Percentiles rank a stretch among this genome's conserved stretches.
These are phyloP conservation scores for Smutsia temminckii DNA, from an alignment of 2,797 vertebrate genomes.

Conservation along the genomic window DNA sequence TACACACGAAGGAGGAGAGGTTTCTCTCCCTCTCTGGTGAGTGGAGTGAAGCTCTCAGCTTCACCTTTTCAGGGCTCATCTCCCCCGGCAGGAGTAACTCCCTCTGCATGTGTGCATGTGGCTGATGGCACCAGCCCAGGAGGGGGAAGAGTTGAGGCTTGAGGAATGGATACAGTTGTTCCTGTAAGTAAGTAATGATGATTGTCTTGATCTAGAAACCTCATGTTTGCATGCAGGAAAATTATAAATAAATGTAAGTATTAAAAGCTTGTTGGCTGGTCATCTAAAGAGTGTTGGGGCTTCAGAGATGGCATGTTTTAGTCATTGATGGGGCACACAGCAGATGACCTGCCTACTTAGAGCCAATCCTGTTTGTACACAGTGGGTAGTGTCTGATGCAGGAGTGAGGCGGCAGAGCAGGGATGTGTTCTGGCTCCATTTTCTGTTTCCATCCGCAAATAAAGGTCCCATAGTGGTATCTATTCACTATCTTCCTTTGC, in stretches of 20 bases:
- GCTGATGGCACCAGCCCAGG: not conserved
- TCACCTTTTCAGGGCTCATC: not conserved
- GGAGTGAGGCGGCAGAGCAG: accelerated
- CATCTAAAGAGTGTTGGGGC: not conserved
- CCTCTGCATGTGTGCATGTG: accelerated
- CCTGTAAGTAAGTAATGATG: not conserved
- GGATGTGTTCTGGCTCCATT: not conserved
- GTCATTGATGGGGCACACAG: not conserved
- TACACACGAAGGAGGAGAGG: not conserved
- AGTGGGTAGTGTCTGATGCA: accelerated
- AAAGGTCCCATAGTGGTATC: not conserved
- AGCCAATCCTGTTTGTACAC: not conserved
- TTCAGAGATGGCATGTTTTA: not conserved
- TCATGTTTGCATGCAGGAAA: not conserved
- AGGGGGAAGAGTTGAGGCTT: not conserved
- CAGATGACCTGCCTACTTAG: not conserved
- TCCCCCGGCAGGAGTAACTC: not conserved
- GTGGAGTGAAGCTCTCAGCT: too few relatives aligned
- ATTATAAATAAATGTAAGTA: not conserved
- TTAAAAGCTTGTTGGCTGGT: not conserved
- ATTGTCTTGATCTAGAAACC: not conserved
- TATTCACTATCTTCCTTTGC: not conserved
- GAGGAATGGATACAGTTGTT: too few relatives aligned
- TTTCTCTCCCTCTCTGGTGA: not conserved
- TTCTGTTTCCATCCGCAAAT: not conserved